Percentiles rank a stretch among this genome's conserved stretches.
phyloP scores from a whole-genome alignment of 2,797 vertebrate species.

The Agapornis canus region DNA sequence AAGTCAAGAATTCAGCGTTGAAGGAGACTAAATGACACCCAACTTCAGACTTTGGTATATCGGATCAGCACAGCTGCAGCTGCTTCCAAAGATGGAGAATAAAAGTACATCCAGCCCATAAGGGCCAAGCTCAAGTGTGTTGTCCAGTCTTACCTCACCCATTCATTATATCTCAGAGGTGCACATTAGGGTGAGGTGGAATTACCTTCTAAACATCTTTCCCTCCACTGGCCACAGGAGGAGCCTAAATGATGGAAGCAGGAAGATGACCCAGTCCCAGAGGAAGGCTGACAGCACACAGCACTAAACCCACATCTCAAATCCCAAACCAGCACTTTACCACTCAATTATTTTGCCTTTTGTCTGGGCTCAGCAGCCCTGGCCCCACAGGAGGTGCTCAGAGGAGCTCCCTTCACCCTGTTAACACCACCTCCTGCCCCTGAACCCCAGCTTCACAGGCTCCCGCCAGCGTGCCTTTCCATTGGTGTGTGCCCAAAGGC shows the following conservation, averaged over 20 bases:
- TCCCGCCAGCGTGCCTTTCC: neutral
- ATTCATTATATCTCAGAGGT: neutral
- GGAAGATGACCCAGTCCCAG: neutral
- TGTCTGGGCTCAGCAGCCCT: neutral
- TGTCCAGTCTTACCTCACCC: neutral
- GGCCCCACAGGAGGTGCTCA: neutral
- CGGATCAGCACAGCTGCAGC: neutral
- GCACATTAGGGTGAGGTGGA: neutral
- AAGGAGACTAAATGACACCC: neutral
- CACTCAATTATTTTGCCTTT: neutral
- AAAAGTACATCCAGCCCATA: neutral
- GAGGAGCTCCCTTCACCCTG: neutral
- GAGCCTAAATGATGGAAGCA: neutral
- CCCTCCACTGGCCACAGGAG: neutral
- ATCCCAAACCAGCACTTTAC: accelerated
- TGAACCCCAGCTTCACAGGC: neutral
- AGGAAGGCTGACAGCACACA: neutral
- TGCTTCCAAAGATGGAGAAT: neutral
- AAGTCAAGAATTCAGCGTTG: neutral
- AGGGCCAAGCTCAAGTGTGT: neutral
- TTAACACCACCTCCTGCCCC: accelerated
- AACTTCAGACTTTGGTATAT: neutral
- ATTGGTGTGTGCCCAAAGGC: accelerated
- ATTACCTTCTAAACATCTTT: neutral
- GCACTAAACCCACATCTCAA: neutral